phyloP scores from a whole-genome alignment of 1,140 invertebrate species.

The Gonioctena quinquepunctata region DNA sequence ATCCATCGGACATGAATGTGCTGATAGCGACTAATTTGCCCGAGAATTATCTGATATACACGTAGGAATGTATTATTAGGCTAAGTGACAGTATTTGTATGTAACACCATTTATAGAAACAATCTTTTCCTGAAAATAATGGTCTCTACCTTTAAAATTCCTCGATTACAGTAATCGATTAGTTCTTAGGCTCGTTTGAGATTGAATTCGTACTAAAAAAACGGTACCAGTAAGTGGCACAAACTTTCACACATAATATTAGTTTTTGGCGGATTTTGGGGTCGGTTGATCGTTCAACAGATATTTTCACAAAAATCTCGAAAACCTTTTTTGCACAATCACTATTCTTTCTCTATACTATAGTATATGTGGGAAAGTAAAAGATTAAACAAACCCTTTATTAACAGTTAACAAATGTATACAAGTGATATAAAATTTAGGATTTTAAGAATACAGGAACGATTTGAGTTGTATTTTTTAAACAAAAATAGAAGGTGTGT shows the following conservation, averaged over 20 bases:
- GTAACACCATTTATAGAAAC: not conserved
- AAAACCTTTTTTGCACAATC: too few species aligned
- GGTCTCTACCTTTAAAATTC: not conserved
- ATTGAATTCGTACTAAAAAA: not conserved
- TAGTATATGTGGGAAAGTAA: too few species aligned
- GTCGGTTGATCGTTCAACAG: too few species aligned
- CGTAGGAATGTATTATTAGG: not conserved
- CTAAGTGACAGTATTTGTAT: not conserved
- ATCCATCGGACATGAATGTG: not conserved
- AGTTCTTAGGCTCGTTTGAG: not conserved
- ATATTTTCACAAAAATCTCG: too few species aligned
- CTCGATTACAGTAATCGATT: not conserved
- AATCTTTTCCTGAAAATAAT: not conserved
- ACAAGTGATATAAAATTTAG: not conserved
- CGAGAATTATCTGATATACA: not conserved
- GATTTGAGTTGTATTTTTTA: not conserved
- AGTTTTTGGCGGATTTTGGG: not conserved
- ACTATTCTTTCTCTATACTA: too few species aligned
- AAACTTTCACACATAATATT: not conserved
- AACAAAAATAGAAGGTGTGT: not conserved
- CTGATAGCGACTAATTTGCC: not conserved
- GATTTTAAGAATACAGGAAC: not conserved
- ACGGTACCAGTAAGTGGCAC: not conserved
- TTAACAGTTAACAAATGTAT: not conserved
- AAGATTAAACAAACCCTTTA: not conserved